These are phyloP conservation scores for Melanotaenia boesemani DNA, from an alignment of 2,797 vertebrate species.

Conservation along the genomic window DNA sequence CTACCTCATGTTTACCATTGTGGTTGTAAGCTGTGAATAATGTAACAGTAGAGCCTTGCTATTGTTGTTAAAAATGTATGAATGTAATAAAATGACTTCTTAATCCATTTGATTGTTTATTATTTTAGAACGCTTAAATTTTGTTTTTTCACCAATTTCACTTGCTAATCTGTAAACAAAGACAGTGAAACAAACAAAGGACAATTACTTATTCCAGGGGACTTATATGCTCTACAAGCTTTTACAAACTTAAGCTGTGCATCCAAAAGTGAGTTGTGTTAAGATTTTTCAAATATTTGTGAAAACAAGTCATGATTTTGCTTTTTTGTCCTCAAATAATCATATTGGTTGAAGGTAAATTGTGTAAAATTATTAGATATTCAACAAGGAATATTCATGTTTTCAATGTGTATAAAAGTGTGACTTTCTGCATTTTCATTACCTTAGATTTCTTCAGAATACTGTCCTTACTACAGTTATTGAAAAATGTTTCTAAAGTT, in stretches of 20 bases:
- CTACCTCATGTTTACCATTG: conserved; percentile 93
- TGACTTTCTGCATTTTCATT: too few species aligned
- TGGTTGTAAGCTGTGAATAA: conserved; percentile 86
- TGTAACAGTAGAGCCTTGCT: conserved; percentile 85
- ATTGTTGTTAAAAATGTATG: conserved; percentile 87
- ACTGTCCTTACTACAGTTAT: too few species aligned
- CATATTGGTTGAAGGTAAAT: too few species aligned
- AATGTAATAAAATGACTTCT: conserved; percentile 87
- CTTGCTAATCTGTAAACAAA: neutral
- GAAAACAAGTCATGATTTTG: too few species aligned
- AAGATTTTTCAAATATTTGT: too few species aligned
- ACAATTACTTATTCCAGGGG: neutral
- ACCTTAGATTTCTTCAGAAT: too few species aligned
- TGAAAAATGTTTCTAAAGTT: too few species aligned
- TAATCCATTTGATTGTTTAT: conserved; percentile 15
- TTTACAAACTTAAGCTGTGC: neutral
- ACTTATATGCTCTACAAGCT: neutral
- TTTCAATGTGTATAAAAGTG: too few species aligned
- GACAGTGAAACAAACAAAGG: neutral
- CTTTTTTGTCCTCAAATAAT: too few species aligned
- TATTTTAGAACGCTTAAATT: neutral
- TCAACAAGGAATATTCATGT: neutral
- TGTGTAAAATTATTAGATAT: neutral
- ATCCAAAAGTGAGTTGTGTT: neutral
- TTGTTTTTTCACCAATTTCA: neutral